phyloP scores from a whole-genome alignment of 2,113 vertebrate genomes.

The human region GRCh38 chr3:169211001-169211500 shows the following conservation, averaged over 20 bases:
- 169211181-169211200: not conserved
- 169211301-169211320: not conserved
- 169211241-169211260: not conserved
- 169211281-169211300: not conserved
- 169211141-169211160: not conserved
- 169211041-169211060: not conserved
- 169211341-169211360: not conserved
- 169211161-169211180: not conserved
- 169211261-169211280: not conserved
- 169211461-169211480: not conserved
- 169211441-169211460: not conserved
- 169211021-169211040: not conserved
- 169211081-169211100: not conserved
- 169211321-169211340: not conserved
- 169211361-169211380: not conserved
- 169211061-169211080: not conserved
- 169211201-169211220: not conserved
- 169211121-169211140: not conserved
- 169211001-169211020: not conserved
- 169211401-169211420: not conserved
- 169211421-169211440: not conserved
- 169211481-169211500: not conserved
- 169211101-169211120: not conserved
- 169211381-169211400: not conserved
- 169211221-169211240: not conserved